Conservation (phyloP, 2,797 vertebrate genomes). For the Salarias fasciatus region DNA sequence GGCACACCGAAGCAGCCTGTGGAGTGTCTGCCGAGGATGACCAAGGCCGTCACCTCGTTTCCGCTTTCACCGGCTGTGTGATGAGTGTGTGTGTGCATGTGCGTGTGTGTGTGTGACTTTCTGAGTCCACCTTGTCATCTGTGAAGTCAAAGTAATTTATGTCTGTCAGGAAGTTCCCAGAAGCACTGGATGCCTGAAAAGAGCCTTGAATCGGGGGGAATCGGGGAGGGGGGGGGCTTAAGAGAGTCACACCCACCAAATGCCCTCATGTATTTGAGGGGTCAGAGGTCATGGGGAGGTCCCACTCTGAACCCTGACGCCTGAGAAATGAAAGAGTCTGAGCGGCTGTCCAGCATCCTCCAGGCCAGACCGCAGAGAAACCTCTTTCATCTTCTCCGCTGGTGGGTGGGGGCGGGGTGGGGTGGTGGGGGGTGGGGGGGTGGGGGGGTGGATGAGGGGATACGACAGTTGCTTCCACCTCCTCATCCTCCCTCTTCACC, state of each 20-base stretch:
- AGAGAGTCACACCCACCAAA: conserved; percentile 44
- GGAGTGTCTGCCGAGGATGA: too few relatives aligned
- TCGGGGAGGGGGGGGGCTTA: conserved; percentile 1
- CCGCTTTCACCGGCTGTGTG: conserved; percentile 55
- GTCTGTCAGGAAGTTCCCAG: conserved; percentile 62
- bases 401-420: conserved; percentile 2
- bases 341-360: conserved; percentile 72
- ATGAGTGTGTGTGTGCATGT: conserved; percentile 7
- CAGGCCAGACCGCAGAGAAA: conserved; percentile 78
- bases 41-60: conserved; percentile 63
- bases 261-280: conserved; percentile 60
- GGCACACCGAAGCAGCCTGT: too few relatives aligned
- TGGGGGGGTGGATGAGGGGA: conserved; percentile 31
- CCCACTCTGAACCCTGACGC: conserved; percentile 70
- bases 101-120: conserved; percentile 18
- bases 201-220: conserved; percentile 45
- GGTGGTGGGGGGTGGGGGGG: background rate
- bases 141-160: conserved; percentile 62
- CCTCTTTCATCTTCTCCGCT: conserved; percentile 74
- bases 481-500: conserved; percentile 26
- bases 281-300: conserved; percentile 68
- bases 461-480: conserved; percentile 32
- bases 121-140: conserved; percentile 53
- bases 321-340: conserved; percentile 74
- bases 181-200: conserved; percentile 44